Conservation (phyloP, 2,888 invertebrate genomes). For the Apotomis capreana region DNA sequence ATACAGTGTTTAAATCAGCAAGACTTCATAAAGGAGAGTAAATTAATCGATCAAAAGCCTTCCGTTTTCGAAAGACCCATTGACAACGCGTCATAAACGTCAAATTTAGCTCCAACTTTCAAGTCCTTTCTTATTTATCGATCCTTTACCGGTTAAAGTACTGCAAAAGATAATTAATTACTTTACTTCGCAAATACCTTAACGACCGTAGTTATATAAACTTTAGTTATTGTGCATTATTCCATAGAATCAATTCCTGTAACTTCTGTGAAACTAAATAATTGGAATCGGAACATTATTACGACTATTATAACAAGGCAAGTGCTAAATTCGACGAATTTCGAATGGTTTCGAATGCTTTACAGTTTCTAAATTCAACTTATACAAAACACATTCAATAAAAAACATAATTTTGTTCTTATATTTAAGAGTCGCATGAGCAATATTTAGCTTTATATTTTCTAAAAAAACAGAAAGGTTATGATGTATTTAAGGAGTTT, state of each 20-base stretch:
- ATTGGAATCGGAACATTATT: too few relatives aligned
- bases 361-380: too few relatives aligned
- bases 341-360: too few relatives aligned
- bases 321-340: too few relatives aligned
- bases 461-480: too few relatives aligned
- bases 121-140: slow-evolving; percentile 28
- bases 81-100: slow-evolving; percentile 33
- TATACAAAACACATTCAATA: too few relatives aligned
- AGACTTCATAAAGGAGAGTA: slow-evolving; percentile 15
- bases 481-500: too few relatives aligned
- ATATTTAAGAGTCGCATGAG: too few relatives aligned
- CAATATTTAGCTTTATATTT: too few relatives aligned
- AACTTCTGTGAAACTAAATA: too few relatives aligned
- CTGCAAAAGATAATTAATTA: slow-evolving; percentile 28
- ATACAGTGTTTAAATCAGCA: slow-evolving; percentile 28
- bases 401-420: too few relatives aligned
- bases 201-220: slow-evolving; percentile 6
- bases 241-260: background rate
- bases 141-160: slow-evolving; percentile 5
- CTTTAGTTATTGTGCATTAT: background rate
- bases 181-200: slow-evolving; percentile 16
- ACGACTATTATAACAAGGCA: too few relatives aligned
- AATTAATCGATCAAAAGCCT: slow-evolving; percentile 24
- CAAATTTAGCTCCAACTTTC: slow-evolving; percentile 25
- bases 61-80: slow-evolving; percentile 18